These are phyloP conservation scores for Stegostoma tigrinum DNA, from an alignment of 2,113 vertebrate genomes.

Conservation along the genomic window DNA sequence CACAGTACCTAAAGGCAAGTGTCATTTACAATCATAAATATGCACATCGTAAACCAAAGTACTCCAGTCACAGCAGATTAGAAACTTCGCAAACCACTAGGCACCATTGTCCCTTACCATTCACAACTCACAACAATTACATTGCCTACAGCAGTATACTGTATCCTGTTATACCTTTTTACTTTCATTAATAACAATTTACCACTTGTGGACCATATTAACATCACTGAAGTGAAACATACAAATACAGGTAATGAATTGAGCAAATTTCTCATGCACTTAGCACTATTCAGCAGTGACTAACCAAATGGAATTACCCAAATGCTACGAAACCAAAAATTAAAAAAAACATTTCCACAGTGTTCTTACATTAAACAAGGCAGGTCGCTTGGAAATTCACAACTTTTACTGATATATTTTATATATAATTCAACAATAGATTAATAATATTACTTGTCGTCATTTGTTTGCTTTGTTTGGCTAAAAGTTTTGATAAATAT, in stretches of 20 bases:
- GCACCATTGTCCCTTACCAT: background rate
- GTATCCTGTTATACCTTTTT: background rate
- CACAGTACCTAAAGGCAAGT: conserved; percentile 53
- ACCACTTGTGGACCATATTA: background rate
- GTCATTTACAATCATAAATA: conserved; percentile 12
- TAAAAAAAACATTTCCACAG: background rate
- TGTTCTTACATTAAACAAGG: background rate
- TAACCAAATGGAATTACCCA: background rate
- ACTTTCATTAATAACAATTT: background rate
- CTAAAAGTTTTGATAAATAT: background rate
- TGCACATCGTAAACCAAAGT: background rate
- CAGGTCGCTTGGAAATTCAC: background rate
- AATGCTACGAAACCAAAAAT: background rate
- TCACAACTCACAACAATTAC: background rate
- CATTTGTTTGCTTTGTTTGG: too few relatives aligned
- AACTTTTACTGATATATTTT: background rate
- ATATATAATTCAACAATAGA: background rate
- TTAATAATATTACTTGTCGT: background rate
- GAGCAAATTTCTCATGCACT: background rate
- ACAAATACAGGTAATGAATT: background rate
- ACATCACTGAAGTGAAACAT: background rate
- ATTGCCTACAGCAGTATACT: background rate
- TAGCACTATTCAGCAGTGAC: background rate
- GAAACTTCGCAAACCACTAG: background rate
- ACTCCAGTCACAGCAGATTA: background rate